phyloP scores from a whole-genome alignment of 2,888 invertebrate genomes.

The Phyllotreta cruciferae region DNA sequence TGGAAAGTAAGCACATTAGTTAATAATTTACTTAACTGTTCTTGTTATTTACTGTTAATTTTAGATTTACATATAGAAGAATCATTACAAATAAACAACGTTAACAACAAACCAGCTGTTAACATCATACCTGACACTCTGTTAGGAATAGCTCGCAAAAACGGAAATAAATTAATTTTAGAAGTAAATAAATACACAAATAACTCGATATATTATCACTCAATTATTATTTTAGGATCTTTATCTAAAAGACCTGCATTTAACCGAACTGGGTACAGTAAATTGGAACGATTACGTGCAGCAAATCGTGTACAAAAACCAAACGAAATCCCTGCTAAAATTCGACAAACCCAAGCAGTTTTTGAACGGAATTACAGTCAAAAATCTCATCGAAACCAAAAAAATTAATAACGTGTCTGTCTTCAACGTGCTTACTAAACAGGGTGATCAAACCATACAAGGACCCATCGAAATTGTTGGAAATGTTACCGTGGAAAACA shows the following conservation, averaged over 20 bases:
- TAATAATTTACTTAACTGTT: background rate
- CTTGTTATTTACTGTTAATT: constrained; percentile 35
- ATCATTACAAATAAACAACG: constrained; percentile 54
- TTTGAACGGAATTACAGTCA: constrained; percentile 53
- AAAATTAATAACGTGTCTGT: constrained; percentile 58
- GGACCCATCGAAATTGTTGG: constrained; percentile 53
- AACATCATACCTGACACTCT: constrained; percentile 36
- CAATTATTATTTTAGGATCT: constrained; percentile 46
- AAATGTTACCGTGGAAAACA: constrained; percentile 52
- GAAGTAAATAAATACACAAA: constrained; percentile 37
- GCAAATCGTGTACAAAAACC: constrained; percentile 59
- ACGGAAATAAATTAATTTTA: constrained; percentile 55
- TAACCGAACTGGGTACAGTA: constrained; percentile 56
- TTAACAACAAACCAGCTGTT: constrained; percentile 48
- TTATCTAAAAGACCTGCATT: constrained; percentile 47
- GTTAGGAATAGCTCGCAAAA: constrained; percentile 50
- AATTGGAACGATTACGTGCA: constrained; percentile 56
- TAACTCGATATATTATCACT: background rate
- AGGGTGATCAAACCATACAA: constrained; percentile 52
- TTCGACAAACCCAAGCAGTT: constrained; percentile 53
- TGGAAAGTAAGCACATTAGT: constrained; percentile 51
- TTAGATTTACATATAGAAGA: constrained; percentile 55
- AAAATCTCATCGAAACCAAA: constrained; percentile 52
- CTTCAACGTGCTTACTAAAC: constrained; percentile 57
- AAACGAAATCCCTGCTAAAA: constrained; percentile 45